These are phyloP conservation scores for Matsumurasca onukii DNA, from an alignment of 1,140 invertebrate genomes.

Conservation along the genomic window DNA sequence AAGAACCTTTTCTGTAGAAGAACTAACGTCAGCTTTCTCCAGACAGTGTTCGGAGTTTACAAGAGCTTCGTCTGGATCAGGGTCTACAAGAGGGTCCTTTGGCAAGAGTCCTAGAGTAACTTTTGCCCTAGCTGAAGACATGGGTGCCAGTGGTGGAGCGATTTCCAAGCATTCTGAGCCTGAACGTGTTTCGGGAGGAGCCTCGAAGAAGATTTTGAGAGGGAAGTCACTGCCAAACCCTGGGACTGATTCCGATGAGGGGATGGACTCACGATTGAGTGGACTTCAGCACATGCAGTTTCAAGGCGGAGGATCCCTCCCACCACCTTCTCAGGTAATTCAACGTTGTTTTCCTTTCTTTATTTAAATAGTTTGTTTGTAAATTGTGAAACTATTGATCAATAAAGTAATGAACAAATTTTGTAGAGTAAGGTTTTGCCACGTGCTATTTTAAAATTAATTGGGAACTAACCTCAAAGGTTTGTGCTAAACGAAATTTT, in stretches of 20 bases:
- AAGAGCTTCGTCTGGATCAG: slow-evolving; percentile 31
- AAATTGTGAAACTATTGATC: no score
- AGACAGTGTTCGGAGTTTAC: slow-evolving; percentile 34
- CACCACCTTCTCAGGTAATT: slow-evolving; percentile 12
- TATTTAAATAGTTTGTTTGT: neutral
- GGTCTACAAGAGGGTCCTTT: slow-evolving; percentile 40
- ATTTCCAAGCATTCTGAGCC: slow-evolving; percentile 15
- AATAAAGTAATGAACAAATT: no score
- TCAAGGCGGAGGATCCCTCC: slow-evolving; percentile 8
- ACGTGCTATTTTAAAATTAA: no score
- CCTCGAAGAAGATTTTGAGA: slow-evolving; percentile 23
- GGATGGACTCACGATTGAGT: slow-evolving; percentile 7
- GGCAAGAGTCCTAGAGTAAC: slow-evolving; percentile 44
- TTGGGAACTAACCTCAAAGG: no score
- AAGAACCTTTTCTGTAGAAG: slow-evolving; percentile 43
- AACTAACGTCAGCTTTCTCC: slow-evolving; percentile 34
- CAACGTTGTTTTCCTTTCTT: neutral
- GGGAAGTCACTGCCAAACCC: slow-evolving; percentile 17
- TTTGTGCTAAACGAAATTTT: no score
- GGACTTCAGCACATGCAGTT: slow-evolving; percentile 21
- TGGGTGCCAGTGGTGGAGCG: slow-evolving; percentile 37
- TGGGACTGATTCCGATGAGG: slow-evolving; percentile 14
- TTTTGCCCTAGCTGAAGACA: slow-evolving; percentile 42
- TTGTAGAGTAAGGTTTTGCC: no score
- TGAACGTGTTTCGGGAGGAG: slow-evolving; percentile 15